Evolutionary conservation across 2,797 vertebrate genomes (phyloP).

Genomic region (Falco peregrinus): DNA sequence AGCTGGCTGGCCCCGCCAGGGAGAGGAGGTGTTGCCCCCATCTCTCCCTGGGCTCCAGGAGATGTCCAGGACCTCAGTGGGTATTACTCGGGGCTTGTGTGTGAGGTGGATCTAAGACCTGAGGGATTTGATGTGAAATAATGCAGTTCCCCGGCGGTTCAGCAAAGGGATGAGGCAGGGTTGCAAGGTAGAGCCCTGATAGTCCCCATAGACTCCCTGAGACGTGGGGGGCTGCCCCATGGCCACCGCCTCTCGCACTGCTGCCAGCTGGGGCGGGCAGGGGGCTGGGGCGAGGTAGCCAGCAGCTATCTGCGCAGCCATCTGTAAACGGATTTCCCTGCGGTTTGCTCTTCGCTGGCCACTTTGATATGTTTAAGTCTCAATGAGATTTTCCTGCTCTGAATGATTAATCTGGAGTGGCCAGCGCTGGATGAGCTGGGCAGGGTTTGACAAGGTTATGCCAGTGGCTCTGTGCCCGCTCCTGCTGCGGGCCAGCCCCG

Average conservation of each 20-base stretch:
- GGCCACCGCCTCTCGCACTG: rapidly evolving
- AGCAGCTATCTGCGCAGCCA: neutral
- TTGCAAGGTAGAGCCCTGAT: neutral
- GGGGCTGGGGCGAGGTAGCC: neutral
- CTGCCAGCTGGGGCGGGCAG: neutral
- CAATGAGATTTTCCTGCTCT: slow-evolving; percentile 2
- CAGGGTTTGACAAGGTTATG: neutral
- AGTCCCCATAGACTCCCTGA: neutral
- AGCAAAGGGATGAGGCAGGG: neutral
- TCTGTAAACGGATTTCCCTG: neutral
- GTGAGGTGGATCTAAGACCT: neutral
- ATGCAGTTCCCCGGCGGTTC: rapidly evolving
- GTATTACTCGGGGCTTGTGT: neutral
- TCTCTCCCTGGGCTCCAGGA: neutral
- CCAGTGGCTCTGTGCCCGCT: rapidly evolving
- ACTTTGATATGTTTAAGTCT: neutral
- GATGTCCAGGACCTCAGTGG: neutral
- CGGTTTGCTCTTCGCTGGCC: neutral
- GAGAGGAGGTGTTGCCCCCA: neutral
- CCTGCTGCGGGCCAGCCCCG: neutral
- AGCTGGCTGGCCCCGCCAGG: neutral
- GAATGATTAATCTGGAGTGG: neutral
- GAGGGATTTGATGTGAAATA: neutral
- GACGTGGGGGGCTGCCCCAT: neutral
- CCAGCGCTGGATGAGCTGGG: neutral